phyloP scores from a whole-genome alignment of 2,797 vertebrate species.

The Petrocephalus schoutedeni region DNA sequence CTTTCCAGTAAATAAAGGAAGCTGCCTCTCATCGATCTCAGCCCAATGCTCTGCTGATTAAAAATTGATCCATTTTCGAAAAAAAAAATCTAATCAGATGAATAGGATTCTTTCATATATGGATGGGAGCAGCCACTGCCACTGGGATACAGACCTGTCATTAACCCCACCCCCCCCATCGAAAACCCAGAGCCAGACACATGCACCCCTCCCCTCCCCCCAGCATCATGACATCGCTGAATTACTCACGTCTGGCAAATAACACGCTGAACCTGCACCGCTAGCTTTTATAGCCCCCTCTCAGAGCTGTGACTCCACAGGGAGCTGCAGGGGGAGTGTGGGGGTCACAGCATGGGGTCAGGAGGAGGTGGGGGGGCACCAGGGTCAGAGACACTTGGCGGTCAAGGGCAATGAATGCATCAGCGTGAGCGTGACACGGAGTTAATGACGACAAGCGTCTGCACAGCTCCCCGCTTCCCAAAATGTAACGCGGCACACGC shows the following conservation, averaged over 20 bases:
- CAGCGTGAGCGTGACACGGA: slow-evolving; percentile 56
- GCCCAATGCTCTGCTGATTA: slow-evolving; percentile 99
- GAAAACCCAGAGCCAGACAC: not conserved
- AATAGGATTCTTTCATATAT: slow-evolving; percentile 97
- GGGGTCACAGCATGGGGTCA: not conserved
- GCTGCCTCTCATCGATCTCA: slow-evolving; percentile 90
- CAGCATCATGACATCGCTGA: slow-evolving; percentile 59
- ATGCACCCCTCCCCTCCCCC: slow-evolving; percentile 44
- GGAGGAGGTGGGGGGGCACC: not conserved
- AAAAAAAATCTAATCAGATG: slow-evolving; percentile 98
- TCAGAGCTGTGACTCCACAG: slow-evolving; percentile 34
- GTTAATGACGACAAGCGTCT: slow-evolving; percentile 70
- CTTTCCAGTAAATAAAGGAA: slow-evolving; percentile 92
- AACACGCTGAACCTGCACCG: slow-evolving; percentile 67
- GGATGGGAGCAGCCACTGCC: slow-evolving; percentile 87
- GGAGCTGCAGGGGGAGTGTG: not conserved
- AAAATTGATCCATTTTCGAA: slow-evolving; percentile 99
- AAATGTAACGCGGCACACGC: not conserved
- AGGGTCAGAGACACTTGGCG: not conserved
- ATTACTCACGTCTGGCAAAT: slow-evolving; percentile 89
- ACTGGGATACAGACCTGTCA: slow-evolving; percentile 90
- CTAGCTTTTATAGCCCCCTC: slow-evolving; percentile 76
- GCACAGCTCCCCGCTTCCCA: slow-evolving; percentile 57
- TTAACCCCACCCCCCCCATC: slow-evolving; percentile 88
- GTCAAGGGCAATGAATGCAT: slow-evolving; percentile 66